Evolutionary conservation across 53 echinoderm and acorn worm species (phyloP).

Genomic region (Pentamera pediparva): DNA sequence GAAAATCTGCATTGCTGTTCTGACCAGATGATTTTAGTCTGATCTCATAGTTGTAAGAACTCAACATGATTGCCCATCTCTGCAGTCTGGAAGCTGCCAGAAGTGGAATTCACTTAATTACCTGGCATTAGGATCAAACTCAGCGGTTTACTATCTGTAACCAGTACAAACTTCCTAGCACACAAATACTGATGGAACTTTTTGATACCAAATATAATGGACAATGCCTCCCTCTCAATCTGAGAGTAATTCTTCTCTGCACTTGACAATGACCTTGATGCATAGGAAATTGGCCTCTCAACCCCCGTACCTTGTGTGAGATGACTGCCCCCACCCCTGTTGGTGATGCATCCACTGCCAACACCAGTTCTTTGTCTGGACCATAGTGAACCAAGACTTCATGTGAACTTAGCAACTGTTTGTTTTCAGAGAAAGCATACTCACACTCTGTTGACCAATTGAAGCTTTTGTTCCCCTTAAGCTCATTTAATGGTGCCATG

Average conservation of each 20-base stretch:
- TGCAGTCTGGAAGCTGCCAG: not conserved
- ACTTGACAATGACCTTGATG: not conserved
- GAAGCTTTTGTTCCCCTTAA: not conserved
- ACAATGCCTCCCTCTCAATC: slow-evolving; percentile 5
- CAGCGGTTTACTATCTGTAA: slow-evolving; percentile 5
- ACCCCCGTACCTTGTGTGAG: not conserved
- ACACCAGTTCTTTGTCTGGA: not conserved
- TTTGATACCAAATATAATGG: slow-evolving; percentile 7
- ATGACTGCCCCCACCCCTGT: not conserved
- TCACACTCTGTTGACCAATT: not conserved
- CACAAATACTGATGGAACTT: slow-evolving; percentile 8
- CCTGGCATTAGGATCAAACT: not conserved
- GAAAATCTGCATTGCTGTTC: not conserved
- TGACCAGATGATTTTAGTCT: not conserved
- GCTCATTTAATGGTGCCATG: slow-evolving; percentile 5
- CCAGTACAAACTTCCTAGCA: not conserved
- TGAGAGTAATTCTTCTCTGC: not conserved
- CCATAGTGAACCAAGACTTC: slow-evolving; percentile 26
- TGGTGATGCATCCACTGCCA: slow-evolving; percentile 27
- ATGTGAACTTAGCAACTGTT: not conserved
- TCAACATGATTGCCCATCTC: slow-evolving; percentile 12
- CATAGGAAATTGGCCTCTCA: not conserved
- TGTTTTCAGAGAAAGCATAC: not conserved
- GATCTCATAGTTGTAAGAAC: not conserved
- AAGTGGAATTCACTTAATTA: not conserved